These are phyloP conservation scores for Panulirus ornatus DNA, from an alignment of 1,140 invertebrate species.

Conservation along the genomic window DNA sequence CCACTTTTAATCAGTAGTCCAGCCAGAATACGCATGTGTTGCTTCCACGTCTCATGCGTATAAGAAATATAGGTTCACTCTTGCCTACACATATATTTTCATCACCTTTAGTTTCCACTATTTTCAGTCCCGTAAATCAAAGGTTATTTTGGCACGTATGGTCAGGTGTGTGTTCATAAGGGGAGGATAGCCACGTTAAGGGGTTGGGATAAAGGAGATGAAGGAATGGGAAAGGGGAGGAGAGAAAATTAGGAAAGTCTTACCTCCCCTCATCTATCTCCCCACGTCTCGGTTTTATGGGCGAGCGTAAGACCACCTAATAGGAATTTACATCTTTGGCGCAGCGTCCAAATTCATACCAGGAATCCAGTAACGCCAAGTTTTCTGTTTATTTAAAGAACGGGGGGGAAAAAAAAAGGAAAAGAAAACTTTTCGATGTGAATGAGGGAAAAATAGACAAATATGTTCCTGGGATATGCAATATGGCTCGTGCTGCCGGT, in stretches of 20 bases:
- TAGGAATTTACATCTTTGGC: constrained; percentile 25
- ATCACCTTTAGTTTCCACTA: not conserved
- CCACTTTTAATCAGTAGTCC: too few relatives aligned
- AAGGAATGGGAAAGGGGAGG: not conserved
- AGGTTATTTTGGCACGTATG: not conserved
- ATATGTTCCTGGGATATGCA: not conserved
- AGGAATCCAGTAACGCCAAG: not conserved
- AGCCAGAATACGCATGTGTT: too few relatives aligned
- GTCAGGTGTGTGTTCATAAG: not conserved
- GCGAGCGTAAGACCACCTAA: not conserved
- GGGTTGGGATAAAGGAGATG: not conserved
- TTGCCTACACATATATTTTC: constrained; percentile 1
- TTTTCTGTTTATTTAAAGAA: not conserved
- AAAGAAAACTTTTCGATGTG: too few relatives aligned
- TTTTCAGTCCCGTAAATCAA: not conserved
- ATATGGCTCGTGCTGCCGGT: not conserved
- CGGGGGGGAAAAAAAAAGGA: too few relatives aligned
- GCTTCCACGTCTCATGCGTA: too few relatives aligned
- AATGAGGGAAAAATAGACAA: not conserved
- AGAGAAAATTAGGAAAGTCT: not conserved
- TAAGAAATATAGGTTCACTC: too few relatives aligned
- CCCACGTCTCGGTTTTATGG: not conserved
- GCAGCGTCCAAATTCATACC: not conserved
- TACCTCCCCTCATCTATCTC: not conserved
- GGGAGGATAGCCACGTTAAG: not conserved